These are phyloP conservation scores for Pseudochirops corinnae DNA, from an alignment of 2,797 vertebrate genomes.

Conservation along the genomic window DNA sequence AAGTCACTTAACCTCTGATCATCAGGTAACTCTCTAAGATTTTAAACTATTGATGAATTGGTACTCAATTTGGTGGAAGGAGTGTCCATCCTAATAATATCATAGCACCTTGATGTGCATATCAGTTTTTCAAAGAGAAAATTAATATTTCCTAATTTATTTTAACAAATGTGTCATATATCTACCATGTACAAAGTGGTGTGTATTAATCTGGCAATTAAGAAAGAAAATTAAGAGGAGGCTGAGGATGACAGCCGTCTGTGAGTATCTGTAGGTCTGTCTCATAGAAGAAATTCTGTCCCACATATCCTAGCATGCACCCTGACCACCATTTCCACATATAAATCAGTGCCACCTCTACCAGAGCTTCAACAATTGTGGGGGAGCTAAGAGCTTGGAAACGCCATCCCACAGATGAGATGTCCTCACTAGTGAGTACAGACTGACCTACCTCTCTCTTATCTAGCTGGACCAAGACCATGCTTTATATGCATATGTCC, in stretches of 20 bases:
- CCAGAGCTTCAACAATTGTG: neutral
- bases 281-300: neutral
- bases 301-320: neutral
- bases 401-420: neutral
- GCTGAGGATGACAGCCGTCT: neutral
- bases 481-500: neutral
- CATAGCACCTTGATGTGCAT: too few species aligned
- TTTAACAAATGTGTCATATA: too few species aligned
- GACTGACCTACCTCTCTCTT: neutral
- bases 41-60: neutral
- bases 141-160: too few species aligned
- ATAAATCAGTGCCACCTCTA: neutral
- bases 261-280: neutral
- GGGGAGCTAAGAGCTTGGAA: neutral
- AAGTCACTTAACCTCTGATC: too few species aligned
- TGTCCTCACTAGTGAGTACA: neutral
- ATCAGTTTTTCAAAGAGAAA: too few species aligned
- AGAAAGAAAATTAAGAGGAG: neutral
- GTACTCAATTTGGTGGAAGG: too few species aligned
- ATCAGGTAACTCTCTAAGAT: neutral
- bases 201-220: neutral
- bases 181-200: too few species aligned
- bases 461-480: neutral
- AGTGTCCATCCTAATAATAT: too few species aligned
- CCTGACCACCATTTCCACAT: neutral